Base-by-base conservation (phyloP, 2,797 vertebrate genomes). In the Pangasius mekongensis region DNA sequence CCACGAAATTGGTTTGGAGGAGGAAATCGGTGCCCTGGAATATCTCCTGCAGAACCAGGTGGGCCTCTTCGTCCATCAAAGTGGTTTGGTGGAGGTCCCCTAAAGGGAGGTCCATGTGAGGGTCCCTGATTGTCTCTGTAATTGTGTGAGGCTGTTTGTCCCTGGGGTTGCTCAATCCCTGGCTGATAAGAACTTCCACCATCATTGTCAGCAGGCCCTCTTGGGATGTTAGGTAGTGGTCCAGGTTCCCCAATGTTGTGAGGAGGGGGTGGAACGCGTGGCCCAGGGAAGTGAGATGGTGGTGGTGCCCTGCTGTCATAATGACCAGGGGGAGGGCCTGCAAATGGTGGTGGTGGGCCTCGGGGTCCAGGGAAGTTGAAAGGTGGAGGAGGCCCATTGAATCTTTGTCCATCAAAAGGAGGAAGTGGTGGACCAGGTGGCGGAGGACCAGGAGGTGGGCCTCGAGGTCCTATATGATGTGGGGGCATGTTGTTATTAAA, bases 321-420 rank as follows among this genome's bases (percentile, higher is more conserved):
- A 87, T 94, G 96, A 87, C 89, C 90, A 60, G 90, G 95, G 89
- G 94, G 95, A 20, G 90, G 96, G 33, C 92, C 93, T 0, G 94
- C n/a, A 77, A 97, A 97, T 33, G 96, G 96, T 88, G 94, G 94
- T 84, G 94, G 95, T 39, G 97, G 97, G 62, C 96, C 98, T 80
- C 97, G 97, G 64, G 96, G 97, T 91, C 95, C 93, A 89, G 97
- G 94, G 90, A 98, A 98, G 89, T 95, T 96, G 89, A 98, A 97
- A 90, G 97, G 97, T 77, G 95, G 97, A 64, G 97, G 97, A 0
- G 96, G 98, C 43, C 94, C 94, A 83, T 94, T 93, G 82, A 97
- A 98, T 91, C 97, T 95, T 86, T 97, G 97, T 80, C 95, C 97
- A 67, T 99, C 96, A 91, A 96, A 96, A 47, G 88, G 64, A 77